Conservation (phyloP, 2,113 vertebrate genomes). For the Phalacrocorax brasilianus region DNA sequence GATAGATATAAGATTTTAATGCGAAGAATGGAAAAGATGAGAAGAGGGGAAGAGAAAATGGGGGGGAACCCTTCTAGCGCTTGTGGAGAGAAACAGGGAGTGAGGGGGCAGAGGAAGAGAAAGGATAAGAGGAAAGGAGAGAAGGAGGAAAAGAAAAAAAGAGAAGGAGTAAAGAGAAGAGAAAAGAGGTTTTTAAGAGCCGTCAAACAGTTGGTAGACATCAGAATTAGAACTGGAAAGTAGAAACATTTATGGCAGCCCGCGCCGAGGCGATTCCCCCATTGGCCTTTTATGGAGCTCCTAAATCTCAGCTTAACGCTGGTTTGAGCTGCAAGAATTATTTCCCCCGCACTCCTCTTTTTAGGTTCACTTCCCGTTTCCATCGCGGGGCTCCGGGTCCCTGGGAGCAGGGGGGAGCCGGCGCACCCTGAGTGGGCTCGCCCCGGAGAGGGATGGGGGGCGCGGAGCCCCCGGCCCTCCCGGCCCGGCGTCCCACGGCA, state of each 20-base stretch:
- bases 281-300: slow-evolving; percentile 6
- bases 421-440: too few species aligned
- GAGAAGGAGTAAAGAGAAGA: background rate
- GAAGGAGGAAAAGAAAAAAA: background rate
- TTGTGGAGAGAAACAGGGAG: background rate
- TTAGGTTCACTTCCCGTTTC: background rate
- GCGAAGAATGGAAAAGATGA: background rate
- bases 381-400: background rate
- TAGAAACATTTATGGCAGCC: slow-evolving; percentile 17
- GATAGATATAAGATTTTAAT: background rate
- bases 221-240: slow-evolving; percentile 31
- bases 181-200: background rate
- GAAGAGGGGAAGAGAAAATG: background rate
- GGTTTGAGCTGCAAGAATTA: background rate
- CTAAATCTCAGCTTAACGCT: slow-evolving; percentile 4
- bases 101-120: background rate
- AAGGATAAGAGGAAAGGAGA: too few species aligned
- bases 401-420: background rate
- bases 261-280: background rate
- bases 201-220: slow-evolving; percentile 14
- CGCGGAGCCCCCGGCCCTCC: background rate
- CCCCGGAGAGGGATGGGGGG: too few species aligned
- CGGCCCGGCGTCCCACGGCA: background rate
- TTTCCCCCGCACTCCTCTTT: background rate
- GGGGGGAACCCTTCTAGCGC: fast-evolving